Conservation (phyloP, 2,888 invertebrate genomes). For the Unio pictorum region DNA sequence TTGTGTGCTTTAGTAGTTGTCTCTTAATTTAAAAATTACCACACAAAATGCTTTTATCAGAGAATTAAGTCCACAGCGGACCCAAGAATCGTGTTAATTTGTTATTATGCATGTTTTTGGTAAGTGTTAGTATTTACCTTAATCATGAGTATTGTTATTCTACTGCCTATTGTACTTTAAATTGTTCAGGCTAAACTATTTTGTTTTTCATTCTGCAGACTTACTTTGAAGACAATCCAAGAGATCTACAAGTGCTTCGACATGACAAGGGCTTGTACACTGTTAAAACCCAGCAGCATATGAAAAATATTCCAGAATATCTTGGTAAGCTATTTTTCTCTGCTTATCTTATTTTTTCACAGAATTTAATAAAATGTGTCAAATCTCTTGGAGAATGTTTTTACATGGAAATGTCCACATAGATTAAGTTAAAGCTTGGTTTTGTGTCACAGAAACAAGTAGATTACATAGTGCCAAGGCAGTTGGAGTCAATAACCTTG, state of each 20-base stretch:
- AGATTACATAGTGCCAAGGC: conserved; percentile 1
- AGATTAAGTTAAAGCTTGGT: neutral
- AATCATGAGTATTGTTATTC: too few species aligned
- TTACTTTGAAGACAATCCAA: conserved; percentile 93
- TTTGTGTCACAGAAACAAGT: conserved; percentile 3
- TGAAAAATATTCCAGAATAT: conserved; percentile 94
- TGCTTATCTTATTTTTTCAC: neutral
- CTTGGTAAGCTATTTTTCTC: conserved; percentile 55
- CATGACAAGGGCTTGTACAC: conserved; percentile 82
- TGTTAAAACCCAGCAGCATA: conserved; percentile 85
- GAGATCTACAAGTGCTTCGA: conserved; percentile 86
- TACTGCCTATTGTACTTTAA: too few species aligned
- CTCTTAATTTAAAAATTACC: too few species aligned
- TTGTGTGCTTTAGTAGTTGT: too few species aligned
- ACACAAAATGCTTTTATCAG: too few species aligned
- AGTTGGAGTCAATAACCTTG: conserved; percentile 1
- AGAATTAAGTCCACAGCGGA: too few species aligned
- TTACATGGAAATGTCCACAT: neutral
- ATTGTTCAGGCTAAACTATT: neutral
- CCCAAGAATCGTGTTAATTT: too few species aligned
- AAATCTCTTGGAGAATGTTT: neutral
- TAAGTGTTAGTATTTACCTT: too few species aligned
- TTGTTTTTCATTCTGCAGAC: conserved; percentile 74
- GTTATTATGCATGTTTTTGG: too few species aligned
- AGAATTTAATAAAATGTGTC: neutral